A percentile compares a stretch with the other conserved stretches of the same genome.
Evolutionary conservation across 2,888 invertebrate genomes (phyloP).

Genomic region (Ophion costatus): DNA sequence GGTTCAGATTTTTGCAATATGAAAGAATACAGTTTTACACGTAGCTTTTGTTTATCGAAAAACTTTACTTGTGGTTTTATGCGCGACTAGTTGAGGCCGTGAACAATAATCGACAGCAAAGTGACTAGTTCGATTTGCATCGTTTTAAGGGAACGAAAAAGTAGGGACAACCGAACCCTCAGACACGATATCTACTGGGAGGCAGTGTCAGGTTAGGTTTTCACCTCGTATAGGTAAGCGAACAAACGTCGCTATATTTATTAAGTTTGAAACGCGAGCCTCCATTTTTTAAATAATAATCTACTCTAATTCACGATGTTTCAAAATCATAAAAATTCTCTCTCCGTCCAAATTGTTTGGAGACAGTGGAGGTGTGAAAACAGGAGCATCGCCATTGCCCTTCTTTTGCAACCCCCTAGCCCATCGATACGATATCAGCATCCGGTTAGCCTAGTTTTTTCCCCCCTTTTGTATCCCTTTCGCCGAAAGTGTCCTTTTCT

Average conservation of each 20-base stretch:
- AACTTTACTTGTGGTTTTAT: constrained; percentile 28
- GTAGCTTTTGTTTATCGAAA: constrained; percentile 30
- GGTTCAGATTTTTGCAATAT: constrained; percentile 49
- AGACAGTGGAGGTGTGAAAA: not conserved
- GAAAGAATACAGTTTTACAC: constrained; percentile 47
- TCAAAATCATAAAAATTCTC: not conserved
- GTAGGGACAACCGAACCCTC: constrained; percentile 18
- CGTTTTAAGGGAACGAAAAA: not conserved
- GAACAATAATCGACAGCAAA: constrained; percentile 12
- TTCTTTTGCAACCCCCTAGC: not conserved
- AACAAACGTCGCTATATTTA: constrained; percentile 27
- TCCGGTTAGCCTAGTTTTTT: not conserved
- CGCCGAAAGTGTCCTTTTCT: not conserved
- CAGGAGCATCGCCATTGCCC: constrained; percentile 20
- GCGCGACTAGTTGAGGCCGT: not conserved
- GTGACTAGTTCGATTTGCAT: constrained; percentile 11
- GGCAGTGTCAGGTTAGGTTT: constrained; percentile 76
- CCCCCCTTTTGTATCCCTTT: not conserved
- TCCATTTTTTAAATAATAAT: not conserved
- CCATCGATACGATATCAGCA: not conserved
- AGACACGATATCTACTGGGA: constrained; percentile 55
- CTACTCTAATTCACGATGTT: not conserved
- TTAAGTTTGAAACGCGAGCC: not conserved
- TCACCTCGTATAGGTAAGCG: constrained; percentile 68
- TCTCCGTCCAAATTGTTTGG: not conserved